Base-by-base conservation (phyloP, 2,113 vertebrate genomes). In the Passer montanus region DNA sequence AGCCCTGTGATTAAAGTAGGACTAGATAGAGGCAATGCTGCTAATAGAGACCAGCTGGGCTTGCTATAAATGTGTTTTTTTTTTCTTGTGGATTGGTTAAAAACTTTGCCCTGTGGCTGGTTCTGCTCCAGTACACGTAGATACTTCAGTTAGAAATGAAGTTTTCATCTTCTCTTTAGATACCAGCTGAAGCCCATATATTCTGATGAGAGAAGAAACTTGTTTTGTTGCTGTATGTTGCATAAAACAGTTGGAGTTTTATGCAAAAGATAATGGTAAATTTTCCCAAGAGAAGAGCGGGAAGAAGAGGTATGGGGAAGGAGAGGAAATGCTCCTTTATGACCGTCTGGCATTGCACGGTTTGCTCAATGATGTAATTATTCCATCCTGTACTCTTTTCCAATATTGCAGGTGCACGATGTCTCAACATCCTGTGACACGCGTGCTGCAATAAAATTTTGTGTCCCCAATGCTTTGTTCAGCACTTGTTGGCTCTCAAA, bases 161-260 rank as follows among this genome's bases (percentile, higher is more conserved):
- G 28, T 79, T 92, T 92, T 88, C 68, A 43, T 94, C 72, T 91
- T 92, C 72, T 87, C 37, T 90, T 84, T 80, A 41, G n/a, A 60
- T 47, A 26, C 30, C 81, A 52, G 35, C 64, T 94, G 80, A 87
- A 62, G 66, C 37, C 23, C 52, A 75, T 87, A 47, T 72, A 92
- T 75, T 78, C 56, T 90, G 69, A 59, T 70, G 64, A 87, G 68
- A 92, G 39, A 49, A 78, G 33, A 24, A 90, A 81, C 55, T 81
- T 86, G 30, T 52, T 94, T 93, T 89, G 50, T 63, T 89, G 76
- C 73, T 87, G 41, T 47, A 44, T 68, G 43, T 69, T 62, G 27
- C 79, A 87, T 49, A 84, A 64, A 92, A 49, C 73, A 95, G 81
- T 92, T 94, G 93, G 84, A 94, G 69, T 87, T 94, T 76, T 87